phyloP scores from a whole-genome alignment of 1,140 invertebrate genomes.

The Dryas iulia region DNA sequence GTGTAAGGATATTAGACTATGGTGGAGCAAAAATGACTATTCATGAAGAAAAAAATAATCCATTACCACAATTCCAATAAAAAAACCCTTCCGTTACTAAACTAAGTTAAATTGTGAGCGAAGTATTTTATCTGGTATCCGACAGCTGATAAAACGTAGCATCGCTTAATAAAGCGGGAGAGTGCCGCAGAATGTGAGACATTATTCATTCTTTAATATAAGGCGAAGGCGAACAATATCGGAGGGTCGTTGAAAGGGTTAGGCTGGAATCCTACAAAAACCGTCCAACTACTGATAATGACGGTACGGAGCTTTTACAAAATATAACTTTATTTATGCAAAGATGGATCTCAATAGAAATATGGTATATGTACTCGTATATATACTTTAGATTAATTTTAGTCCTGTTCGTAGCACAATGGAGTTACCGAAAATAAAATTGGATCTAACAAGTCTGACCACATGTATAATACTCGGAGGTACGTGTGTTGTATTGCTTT shows the following conservation, averaged over 20 bases:
- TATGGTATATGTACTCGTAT: background rate
- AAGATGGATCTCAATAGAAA: background rate
- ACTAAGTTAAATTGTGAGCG: background rate
- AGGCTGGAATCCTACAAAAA: slow-evolving; percentile 1
- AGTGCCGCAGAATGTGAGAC: slow-evolving; percentile 9
- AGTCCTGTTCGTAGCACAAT: background rate
- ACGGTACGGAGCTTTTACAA: background rate
- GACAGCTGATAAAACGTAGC: slow-evolving; percentile 6
- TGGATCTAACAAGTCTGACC: background rate
- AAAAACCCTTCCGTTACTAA: background rate
- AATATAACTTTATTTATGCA: background rate
- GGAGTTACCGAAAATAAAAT: background rate
- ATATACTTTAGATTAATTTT: background rate
- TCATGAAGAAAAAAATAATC: no score
- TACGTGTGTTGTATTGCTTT: no score
- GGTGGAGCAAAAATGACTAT: no score
- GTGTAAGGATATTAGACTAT: no score
- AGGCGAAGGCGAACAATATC: slow-evolving; percentile 1
- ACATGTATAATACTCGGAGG: background rate
- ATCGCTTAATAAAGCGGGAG: slow-evolving; percentile 12
- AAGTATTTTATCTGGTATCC: slow-evolving; percentile 2
- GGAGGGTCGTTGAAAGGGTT: slow-evolving; percentile 7
- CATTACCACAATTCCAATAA: no score
- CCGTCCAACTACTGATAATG: slow-evolving; percentile 3
- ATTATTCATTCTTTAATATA: slow-evolving; percentile 14